Conservation (phyloP, 2,797 vertebrate genomes). For the Cryptoprocta ferox region DNA sequence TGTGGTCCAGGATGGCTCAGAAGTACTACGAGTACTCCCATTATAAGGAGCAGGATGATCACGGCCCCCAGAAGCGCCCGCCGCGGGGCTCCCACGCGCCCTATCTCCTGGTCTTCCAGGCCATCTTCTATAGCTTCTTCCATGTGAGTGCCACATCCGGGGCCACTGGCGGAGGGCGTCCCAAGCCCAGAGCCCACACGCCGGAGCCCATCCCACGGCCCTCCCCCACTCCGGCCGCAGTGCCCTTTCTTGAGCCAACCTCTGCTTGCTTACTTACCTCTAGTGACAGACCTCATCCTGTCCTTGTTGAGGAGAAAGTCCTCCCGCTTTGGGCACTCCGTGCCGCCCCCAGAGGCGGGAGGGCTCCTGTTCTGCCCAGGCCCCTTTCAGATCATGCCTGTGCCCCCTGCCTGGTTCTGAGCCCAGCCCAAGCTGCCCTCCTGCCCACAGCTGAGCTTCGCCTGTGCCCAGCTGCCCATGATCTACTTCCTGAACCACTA, state of each 20-base stretch:
- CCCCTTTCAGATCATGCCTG: background rate
- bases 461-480: constrained; percentile 95
- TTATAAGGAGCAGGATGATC: constrained; percentile 94
- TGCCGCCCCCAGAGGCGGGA: background rate
- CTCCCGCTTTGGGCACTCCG: background rate
- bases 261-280: background rate
- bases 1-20: constrained; percentile 94
- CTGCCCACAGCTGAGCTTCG: constrained; percentile 92
- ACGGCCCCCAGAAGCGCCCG: constrained; percentile 88
- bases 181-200: background rate
- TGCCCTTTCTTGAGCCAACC: background rate
- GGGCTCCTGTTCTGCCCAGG: background rate
- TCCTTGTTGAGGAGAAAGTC: background rate
- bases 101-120: constrained; percentile 94
- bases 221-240: background rate
- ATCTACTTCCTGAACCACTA: constrained; percentile 91
- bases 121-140: constrained; percentile 93
- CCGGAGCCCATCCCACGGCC: background rate
- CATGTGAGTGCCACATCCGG: constrained; percentile 87
- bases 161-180: background rate
- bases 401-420: background rate
- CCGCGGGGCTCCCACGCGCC: constrained; percentile 91
- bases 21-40: constrained; percentile 95
- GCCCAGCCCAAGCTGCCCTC: background rate
- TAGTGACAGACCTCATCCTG: background rate